Evolutionary conservation across 2,113 vertebrate species (phyloP).

Genomic region (Thymallus thymallus): DNA sequence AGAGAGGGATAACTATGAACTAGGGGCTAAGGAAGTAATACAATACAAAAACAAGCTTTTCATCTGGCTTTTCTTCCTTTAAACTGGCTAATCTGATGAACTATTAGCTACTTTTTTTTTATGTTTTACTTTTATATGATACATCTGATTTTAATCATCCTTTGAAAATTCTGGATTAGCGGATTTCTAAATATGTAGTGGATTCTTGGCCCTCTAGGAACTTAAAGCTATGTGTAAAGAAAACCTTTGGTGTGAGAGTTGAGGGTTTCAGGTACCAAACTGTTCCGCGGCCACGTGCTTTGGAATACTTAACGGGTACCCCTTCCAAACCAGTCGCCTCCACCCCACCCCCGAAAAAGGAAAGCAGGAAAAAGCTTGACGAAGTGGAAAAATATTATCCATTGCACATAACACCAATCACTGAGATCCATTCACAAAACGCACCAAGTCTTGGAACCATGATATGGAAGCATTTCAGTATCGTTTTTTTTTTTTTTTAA

Average conservation of each 20-base stretch:
- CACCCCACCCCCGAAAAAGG: not conserved
- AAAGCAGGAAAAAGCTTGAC: not conserved
- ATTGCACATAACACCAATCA: slow-evolving; percentile 29
- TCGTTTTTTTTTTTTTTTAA: slow-evolving; percentile 6
- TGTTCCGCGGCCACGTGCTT: slow-evolving; percentile 29
- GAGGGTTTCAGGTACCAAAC: slow-evolving; percentile 31
- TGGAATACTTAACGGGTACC: slow-evolving; percentile 12
- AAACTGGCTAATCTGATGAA: slow-evolving; percentile 32
- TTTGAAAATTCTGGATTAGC: not conserved
- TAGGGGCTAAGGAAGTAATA: slow-evolving; percentile 56
- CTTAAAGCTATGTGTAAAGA: slow-evolving; percentile 41
- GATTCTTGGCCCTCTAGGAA: slow-evolving; percentile 27
- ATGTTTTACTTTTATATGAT: not conserved
- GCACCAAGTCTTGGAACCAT: slow-evolving; percentile 39
- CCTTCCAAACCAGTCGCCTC: slow-evolving; percentile 7
- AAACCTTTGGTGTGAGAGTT: slow-evolving; percentile 56
- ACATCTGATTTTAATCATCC: not conserved
- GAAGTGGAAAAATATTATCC: slow-evolving; percentile 39
- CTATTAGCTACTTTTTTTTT: not conserved
- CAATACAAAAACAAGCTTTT: slow-evolving; percentile 43
- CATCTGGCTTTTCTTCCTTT: slow-evolving; percentile 46
- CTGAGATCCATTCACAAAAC: slow-evolving; percentile 38
- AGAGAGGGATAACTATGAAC: slow-evolving; percentile 64
- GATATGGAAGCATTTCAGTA: slow-evolving; percentile 44
- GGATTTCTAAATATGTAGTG: slow-evolving; percentile 21